Base-by-base conservation (phyloP, 2,888 invertebrate genomes). In the Nemurella pictetii region DNA sequence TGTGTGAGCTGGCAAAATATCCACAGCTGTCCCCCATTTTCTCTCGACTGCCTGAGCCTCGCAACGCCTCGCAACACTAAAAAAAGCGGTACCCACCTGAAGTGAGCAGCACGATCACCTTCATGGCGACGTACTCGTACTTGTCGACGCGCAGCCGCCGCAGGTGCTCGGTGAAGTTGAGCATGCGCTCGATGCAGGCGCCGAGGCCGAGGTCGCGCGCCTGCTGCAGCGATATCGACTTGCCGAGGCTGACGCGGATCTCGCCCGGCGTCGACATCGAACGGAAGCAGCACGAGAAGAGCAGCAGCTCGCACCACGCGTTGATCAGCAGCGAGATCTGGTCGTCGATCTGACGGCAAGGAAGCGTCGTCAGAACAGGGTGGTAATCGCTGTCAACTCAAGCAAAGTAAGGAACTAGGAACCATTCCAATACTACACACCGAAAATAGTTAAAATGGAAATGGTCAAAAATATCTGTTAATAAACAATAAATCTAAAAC, bases 91-190 rank as follows among this genome's bases (percentile, higher is more conserved):
- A n/a, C 89, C 90, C 91, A 98, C 98, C 97, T 89, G 98, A 97
- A 87, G 97, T 96, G 88, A 98, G 94, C 83, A 98, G 93, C 86
- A 98, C 95, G 89, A 98, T 96, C 87, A 97, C 97, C 92, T 99
- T 99, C 93, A 99, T 95, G 87, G 98, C 98, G 88, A 98, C 98
- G 90, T 98, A 99, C 92, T 99, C 99, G 90, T 98, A 98, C 89
- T 97, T 94, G 91, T 99, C 98, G 72, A 99, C 96, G 88, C 96
- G 93, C 87, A 99, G 92, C 87, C 98, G 92, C 88, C 98, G 92
- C 89, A 99, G 91, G 90, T 98, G 97, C 89, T 98, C 97, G 0
- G 98, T 97, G 91, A 99, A 96, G 90, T 97, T 96, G 88, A 99
- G 93, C 97, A 99, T 97, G 86, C 98, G 93, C 90, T 97, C 97